Evolutionary conservation across 2,113 vertebrate genomes (phyloP).

Genomic region (Forbesichthys papilliferus): DNA sequence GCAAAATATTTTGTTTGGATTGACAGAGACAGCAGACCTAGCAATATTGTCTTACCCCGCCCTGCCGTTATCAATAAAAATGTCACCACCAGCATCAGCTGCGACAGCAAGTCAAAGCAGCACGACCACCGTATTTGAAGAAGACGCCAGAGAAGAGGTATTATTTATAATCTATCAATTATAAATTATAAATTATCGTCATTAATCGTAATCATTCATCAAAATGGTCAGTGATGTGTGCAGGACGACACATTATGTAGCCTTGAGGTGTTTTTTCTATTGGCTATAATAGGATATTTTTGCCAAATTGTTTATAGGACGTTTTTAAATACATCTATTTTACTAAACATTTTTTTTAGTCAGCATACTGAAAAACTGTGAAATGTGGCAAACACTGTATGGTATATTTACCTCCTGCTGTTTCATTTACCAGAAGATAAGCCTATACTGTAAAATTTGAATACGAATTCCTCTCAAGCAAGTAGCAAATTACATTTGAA

Average conservation of each 20-base stretch:
- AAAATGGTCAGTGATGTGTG: neutral
- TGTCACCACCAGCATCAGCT: conserved; percentile 76
- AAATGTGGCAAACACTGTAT: too few species aligned
- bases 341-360: too few species aligned
- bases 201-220: neutral
- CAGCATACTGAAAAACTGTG: too few species aligned
- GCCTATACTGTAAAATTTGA: too few species aligned
- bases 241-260: too few species aligned
- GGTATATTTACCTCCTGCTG: too few species aligned
- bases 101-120: conserved; percentile 74
- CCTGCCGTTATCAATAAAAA: conserved; percentile 54
- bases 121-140: conserved; percentile 70
- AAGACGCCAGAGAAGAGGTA: conserved; percentile 78
- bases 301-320: too few species aligned
- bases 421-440: too few species aligned
- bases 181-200: neutral
- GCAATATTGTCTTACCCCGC: conserved; percentile 39
- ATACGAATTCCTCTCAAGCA: neutral
- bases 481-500: neutral
- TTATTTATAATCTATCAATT: neutral
- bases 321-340: too few species aligned
- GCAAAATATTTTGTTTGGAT: neutral
- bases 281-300: too few species aligned
- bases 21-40: conserved; percentile 30
- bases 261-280: too few species aligned